Evolutionary conservation across 1,140 invertebrate genomes (phyloP), one percentile per base, ranked within the genome.

Genomic region (Mycetomoellerius zeteki): DNA sequence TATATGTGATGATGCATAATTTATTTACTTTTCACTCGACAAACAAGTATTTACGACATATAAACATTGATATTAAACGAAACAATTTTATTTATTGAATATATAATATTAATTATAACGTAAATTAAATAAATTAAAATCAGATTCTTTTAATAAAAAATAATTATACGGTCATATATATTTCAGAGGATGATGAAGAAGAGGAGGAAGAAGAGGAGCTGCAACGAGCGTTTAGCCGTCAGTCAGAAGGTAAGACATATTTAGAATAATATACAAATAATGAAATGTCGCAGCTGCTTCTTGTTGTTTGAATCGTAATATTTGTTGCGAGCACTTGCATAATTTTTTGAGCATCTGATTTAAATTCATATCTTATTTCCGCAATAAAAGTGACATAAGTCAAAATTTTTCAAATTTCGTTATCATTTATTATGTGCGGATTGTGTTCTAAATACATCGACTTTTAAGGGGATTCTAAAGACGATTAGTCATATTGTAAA

Each of bases 201-300:
- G 93, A 94, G 24, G 92, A 93, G 30, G 93, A 94, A 12, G 93
- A 94, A 33, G 93, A 94, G 47, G 93, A 94, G 58, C 67, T 94
- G 58, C 93, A 94, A 24, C 88, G 93, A 60, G 93, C 93, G 3
- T 94, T 94, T 75, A 92, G 93, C 86, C 88, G 62, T 37, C 91
- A 92, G 76, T 93, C 93, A 50, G 92, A 93, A 87, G 93, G 93
- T 94, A 82, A 91, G 89, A 73, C 43, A 56, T 69, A 37, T 54
- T 47, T 67, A 67, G 5, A 60, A 30, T 14, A 1, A 60, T 43
- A 27, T 19, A 62, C 27, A 43, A 14, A 27, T 14, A 64, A 62
- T 62, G 16, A 50, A 47, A 19, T 47, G 2, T 43, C 24, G 33
- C 7, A 37, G 14, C 6, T 7, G 58, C 19, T 52, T 73, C 43